A percentile compares a stretch with the other conserved stretches of the same genome.
These are phyloP conservation scores for Carterocephalus palaemon DNA, from an alignment of 2,888 invertebrate genomes.

Conservation along the genomic window DNA sequence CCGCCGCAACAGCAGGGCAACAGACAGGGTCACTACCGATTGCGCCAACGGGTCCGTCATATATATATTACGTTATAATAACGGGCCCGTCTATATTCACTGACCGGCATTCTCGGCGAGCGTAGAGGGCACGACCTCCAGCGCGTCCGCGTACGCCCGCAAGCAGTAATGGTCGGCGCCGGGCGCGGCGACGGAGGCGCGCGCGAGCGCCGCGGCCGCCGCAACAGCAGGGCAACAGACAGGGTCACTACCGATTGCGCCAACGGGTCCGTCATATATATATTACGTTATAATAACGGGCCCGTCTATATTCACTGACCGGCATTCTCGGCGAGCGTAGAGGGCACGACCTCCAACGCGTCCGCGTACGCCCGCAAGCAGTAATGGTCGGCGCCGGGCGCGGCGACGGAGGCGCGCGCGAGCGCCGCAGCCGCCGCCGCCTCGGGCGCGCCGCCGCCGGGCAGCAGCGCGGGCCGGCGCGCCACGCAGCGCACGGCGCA, in stretches of 20 bases:
- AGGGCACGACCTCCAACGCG: constrained; percentile 88
- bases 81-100: too few species aligned
- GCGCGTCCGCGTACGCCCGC: not conserved
- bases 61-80: too few species aligned
- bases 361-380: constrained; percentile 97
- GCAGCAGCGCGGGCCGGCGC: constrained; percentile 92
- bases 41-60: too few species aligned
- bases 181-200: too few species aligned
- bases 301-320: constrained; percentile 44
- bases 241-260: too few species aligned
- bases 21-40: too few species aligned
- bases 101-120: not conserved
- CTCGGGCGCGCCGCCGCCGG: constrained; percentile 99
- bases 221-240: too few species aligned
- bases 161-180: not conserved
- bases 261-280: too few species aligned
- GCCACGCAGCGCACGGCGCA: constrained; percentile 97
- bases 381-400: constrained; percentile 96
- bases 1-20: too few species aligned
- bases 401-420: constrained; percentile 87
- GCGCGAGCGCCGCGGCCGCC: too few species aligned
- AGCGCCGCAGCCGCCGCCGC: constrained; percentile 94
- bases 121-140: not conserved
- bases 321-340: constrained; percentile 73
- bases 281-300: too few species aligned